These are phyloP conservation scores for Folsomia candida DNA, from an alignment of 2,888 invertebrate species.

Conservation along the genomic window DNA sequence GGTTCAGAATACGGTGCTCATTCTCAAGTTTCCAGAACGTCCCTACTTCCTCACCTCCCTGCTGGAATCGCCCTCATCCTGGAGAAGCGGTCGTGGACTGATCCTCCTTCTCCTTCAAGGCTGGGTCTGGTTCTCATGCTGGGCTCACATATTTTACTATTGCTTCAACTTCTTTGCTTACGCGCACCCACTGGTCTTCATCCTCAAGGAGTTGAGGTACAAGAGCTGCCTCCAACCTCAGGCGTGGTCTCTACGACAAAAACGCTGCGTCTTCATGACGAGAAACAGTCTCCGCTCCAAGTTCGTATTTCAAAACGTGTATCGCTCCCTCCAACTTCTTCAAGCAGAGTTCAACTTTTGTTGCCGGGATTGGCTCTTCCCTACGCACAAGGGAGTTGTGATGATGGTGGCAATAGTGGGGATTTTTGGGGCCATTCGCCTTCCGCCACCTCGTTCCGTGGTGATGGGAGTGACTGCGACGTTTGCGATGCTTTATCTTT, in stretches of 20 bases:
- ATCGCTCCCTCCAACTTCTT: slow-evolving; percentile 26
- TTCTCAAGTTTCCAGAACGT: slow-evolving; percentile 1
- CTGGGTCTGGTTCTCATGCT: slow-evolving; percentile 13
- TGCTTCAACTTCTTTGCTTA: slow-evolving; percentile 22
- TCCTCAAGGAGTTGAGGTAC: slow-evolving; percentile 16
- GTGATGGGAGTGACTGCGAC: slow-evolving; percentile 22
- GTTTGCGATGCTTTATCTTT: slow-evolving; percentile 17
- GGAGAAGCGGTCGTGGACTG: no score
- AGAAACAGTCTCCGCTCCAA: no score
- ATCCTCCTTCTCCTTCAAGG: slow-evolving; percentile 2
- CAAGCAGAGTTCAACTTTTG: slow-evolving; percentile 16
- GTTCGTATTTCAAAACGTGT: no score
- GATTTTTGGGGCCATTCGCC: slow-evolving; percentile 22
- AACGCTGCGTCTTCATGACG: no score
- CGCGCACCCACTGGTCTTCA: slow-evolving; percentile 12
- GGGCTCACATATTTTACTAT: slow-evolving; percentile 18
- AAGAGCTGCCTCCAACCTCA: neutral
- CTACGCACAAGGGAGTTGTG: slow-evolving; percentile 14
- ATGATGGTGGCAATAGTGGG: slow-evolving; percentile 19
- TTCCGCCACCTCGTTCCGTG: slow-evolving; percentile 16
- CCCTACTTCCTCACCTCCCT: slow-evolving; percentile 30
- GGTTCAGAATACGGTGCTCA: slow-evolving; percentile 16
- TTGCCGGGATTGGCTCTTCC: slow-evolving; percentile 22
- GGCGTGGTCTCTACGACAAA: no score
- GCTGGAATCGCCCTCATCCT: neutral